Conservation (phyloP, 2,113 vertebrate genomes). For the Nanorana parkeri region DNA sequence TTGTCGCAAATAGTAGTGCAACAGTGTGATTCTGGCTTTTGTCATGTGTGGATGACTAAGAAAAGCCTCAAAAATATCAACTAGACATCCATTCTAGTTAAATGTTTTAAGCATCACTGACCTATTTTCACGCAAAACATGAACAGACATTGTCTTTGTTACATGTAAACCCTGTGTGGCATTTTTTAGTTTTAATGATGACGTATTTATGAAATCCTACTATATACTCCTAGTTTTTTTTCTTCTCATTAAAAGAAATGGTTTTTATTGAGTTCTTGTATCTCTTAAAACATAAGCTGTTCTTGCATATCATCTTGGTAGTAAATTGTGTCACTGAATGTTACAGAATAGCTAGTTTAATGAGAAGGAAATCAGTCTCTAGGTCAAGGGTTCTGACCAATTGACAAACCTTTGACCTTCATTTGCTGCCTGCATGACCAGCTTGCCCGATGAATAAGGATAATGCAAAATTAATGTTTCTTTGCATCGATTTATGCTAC, state of each 20-base stretch:
- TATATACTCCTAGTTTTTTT: slow-evolving; percentile 64
- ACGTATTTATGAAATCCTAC: slow-evolving; percentile 12
- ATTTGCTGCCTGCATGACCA: slow-evolving; percentile 80
- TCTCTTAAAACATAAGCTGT: slow-evolving; percentile 67
- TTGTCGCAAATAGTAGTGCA: no score
- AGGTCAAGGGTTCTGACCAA: slow-evolving; percentile 92
- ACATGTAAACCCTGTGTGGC: no score
- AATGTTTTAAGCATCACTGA: no score
- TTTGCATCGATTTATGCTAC: slow-evolving; percentile 89
- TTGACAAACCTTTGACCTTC: slow-evolving; percentile 91
- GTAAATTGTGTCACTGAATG: slow-evolving; percentile 81
- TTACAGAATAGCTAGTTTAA: slow-evolving; percentile 85
- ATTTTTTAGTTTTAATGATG: background rate
- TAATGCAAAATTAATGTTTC: slow-evolving; percentile 98
- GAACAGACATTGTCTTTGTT: no score
- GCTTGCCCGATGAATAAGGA: slow-evolving; percentile 88
- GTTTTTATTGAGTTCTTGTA: slow-evolving; percentile 73
- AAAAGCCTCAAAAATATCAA: no score
- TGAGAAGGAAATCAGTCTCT: slow-evolving; percentile 82
- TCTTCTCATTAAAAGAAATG: slow-evolving; percentile 73
- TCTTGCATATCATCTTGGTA: slow-evolving; percentile 67
- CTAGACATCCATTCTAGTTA: no score
- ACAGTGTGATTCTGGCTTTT: no score
- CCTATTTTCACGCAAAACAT: no score
- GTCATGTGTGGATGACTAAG: no score